Evolutionary conservation across 2,888 invertebrate genomes (phyloP), one percentile per base, ranked within the genome.

Genomic region (Patella depressa): DNA sequence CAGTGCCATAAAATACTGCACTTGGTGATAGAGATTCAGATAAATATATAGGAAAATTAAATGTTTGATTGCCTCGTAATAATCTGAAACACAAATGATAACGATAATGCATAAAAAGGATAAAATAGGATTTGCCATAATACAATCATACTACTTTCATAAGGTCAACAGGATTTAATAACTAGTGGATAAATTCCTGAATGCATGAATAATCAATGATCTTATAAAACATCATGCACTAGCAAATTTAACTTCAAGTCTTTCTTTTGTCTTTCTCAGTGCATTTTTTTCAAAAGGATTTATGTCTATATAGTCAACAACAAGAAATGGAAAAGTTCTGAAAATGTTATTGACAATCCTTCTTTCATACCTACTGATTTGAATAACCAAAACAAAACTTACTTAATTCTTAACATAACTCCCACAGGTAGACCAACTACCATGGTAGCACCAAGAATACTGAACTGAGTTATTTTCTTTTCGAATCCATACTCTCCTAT

Each of bases 1-100:
- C 93, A 0, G 98, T 96, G 15, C 97, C 98, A 90, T 98, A 98
- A 91, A 98, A 96, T 69, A 98, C 93, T 0, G 98, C 96, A 29
- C 96, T 95, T 0, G 97, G 96, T 88, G 96, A 93, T 29, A 98
- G 93, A 89, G 97, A 96, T 88, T 98, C 97, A 86, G 97, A 96
- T 34, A 98, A 92, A 85, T 96, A 96, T 83, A 98, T 96, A 0
- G 98, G 97, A 85, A 98, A 95, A 53, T 95, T 93, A 88, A 97
- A 96, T 0, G 95, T 95, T 92, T 98, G 98, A 76, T 95, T 95
- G 1, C 97, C 96, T 83, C 98, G 94, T 19, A 94, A 94, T 90
- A 98, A 93, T 92, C 96, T 97, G 90, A 29, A 90, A 90, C 81
- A 71, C 45, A 78, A 65, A 73, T 14, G 29, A 69, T 53, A 45